Evolutionary conservation across 2,888 invertebrate species (phyloP).

Genomic region (Campoplex capitator): DNA sequence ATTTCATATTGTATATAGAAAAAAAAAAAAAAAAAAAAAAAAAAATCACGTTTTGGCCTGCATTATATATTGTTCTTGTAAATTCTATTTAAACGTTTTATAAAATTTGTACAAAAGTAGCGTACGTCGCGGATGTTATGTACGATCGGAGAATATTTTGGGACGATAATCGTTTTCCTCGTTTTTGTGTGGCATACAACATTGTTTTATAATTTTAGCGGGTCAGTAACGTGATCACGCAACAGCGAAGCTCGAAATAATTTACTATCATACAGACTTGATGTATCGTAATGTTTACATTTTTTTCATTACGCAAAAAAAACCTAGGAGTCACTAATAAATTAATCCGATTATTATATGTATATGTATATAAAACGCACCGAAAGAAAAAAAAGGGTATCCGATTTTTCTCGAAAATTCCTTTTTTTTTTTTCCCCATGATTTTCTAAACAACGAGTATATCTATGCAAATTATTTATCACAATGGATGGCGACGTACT

Average conservation of each 20-base stretch:
- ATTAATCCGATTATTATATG: slow-evolving; percentile 21
- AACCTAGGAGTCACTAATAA: slow-evolving; percentile 10
- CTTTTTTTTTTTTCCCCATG: slow-evolving; percentile 4
- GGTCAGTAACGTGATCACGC: slow-evolving; percentile 52
- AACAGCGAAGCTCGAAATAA: slow-evolving; percentile 53
- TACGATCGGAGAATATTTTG: slow-evolving; percentile 12
- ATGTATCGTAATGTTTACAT: slow-evolving; percentile 57
- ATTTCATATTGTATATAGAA: background rate
- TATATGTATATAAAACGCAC: slow-evolving; percentile 40
- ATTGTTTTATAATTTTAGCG: slow-evolving; percentile 34
- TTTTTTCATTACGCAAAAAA: slow-evolving; percentile 21
- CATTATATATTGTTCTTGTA: slow-evolving; percentile 14
- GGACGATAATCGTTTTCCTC: slow-evolving; percentile 14
- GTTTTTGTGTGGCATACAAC: slow-evolving; percentile 29
- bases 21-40: background rate
- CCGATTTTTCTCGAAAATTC: slow-evolving; percentile 9
- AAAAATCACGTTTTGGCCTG: slow-evolving; percentile 27
- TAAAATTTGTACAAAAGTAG: slow-evolving; percentile 71
- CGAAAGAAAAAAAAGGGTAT: slow-evolving; percentile 9
- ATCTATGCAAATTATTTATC: slow-evolving; percentile 67
- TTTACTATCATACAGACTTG: slow-evolving; percentile 58
- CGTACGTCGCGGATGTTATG: slow-evolving; percentile 41
- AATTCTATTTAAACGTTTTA: slow-evolving; percentile 63
- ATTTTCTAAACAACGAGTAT: slow-evolving; percentile 50
- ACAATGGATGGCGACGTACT: slow-evolving; percentile 67